Conservation (phyloP, 2,797 vertebrate genomes). For the Semotilus atromaculatus region DNA sequence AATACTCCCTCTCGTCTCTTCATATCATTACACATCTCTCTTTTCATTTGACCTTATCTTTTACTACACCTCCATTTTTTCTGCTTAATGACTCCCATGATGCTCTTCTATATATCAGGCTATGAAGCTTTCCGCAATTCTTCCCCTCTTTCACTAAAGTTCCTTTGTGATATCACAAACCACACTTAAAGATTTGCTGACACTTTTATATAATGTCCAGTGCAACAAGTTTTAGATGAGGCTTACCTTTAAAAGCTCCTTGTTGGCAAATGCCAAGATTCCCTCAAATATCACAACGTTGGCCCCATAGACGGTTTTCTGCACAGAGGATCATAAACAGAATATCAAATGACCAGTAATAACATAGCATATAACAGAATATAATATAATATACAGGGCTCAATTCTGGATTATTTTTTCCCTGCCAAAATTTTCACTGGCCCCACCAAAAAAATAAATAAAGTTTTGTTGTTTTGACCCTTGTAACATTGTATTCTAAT, state of each 20-base stretch:
- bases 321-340: constrained; percentile 36
- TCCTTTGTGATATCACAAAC: not conserved
- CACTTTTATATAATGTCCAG: constrained; percentile 9
- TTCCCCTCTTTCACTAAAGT: constrained; percentile 6
- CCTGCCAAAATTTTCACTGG: no score
- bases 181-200: not conserved
- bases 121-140: constrained; percentile 5
- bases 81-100: constrained; percentile 27
- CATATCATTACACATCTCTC: constrained; percentile 1
- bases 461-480: no score
- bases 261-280: constrained; percentile 91
- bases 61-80: constrained; percentile 12
- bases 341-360: not conserved
- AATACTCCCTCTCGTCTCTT: not conserved
- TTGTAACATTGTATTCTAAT: no score
- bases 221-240: not conserved
- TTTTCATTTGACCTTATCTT: constrained; percentile 41
- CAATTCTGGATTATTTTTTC: no score
- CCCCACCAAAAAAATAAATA: no score
- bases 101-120: constrained; percentile 25
- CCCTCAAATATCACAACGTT: constrained; percentile 94
- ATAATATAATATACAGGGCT: not conserved
- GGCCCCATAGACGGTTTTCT: constrained; percentile 92
- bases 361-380: not conserved
- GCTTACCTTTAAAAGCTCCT: constrained; percentile 89